Evolutionary conservation across 2,888 invertebrate genomes (phyloP).

Genomic region (Catotricha subobsoleta): DNA sequence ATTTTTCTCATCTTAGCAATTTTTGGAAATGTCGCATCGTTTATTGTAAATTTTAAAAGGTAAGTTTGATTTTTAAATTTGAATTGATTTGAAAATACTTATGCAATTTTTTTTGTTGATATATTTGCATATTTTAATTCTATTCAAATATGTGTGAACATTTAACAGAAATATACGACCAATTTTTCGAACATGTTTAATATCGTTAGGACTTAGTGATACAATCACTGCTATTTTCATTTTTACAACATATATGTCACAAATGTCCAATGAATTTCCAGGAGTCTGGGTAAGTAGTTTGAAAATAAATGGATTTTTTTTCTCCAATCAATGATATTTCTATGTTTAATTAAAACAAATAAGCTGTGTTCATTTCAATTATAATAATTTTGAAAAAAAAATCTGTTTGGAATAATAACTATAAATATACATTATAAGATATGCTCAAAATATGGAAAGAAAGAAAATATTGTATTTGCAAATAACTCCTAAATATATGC

Average conservation of each 20-base stretch:
- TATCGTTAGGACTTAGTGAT: constrained; percentile 34
- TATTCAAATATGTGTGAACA: too few species aligned
- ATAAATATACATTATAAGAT: too few species aligned
- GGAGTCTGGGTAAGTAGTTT: constrained; percentile 20
- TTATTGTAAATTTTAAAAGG: constrained; percentile 12
- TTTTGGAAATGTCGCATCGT: constrained; percentile 13
- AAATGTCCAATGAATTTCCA: constrained; percentile 18
- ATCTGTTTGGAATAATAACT: too few species aligned
- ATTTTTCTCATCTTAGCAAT: constrained; percentile 10
- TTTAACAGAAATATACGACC: constrained; percentile 32
- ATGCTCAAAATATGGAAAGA: too few species aligned
- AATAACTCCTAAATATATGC: too few species aligned
- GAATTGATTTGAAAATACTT: not conserved
- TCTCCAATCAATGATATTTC: too few species aligned
- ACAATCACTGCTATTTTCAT: constrained; percentile 22
- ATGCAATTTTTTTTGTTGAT: too few species aligned
- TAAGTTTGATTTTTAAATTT: constrained; percentile 1
- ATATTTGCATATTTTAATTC: too few species aligned
- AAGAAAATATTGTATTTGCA: too few species aligned
- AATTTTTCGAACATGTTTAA: constrained; percentile 33
- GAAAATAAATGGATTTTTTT: constrained; percentile 1
- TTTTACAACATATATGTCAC: constrained; percentile 17
- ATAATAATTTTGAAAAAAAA: too few species aligned
- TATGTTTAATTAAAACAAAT: too few species aligned
- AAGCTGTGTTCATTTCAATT: too few species aligned